phyloP scores from a whole-genome alignment of 2,797 vertebrate genomes.

The Xiphophorus birchmanni region DNA sequence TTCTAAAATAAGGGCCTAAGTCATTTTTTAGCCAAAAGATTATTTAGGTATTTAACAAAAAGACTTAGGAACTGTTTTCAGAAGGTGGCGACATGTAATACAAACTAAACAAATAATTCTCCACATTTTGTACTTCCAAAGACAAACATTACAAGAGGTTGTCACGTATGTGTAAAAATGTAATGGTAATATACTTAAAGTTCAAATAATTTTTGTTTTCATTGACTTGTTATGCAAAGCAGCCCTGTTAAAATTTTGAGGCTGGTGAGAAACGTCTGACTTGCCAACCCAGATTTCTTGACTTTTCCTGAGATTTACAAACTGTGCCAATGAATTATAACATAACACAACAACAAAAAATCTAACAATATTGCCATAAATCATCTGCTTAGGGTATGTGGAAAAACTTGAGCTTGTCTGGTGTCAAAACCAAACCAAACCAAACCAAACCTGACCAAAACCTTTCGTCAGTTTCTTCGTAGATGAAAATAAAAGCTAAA shows the following conservation, averaged over 20 bases:
- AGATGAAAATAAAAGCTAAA: neutral
- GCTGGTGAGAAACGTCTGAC: neutral
- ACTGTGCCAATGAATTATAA: neutral
- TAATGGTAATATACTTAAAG: neutral
- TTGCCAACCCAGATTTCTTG: neutral
- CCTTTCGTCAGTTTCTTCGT: too few relatives aligned
- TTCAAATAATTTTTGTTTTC: too few relatives aligned
- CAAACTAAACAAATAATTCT: neutral
- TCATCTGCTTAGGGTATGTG: neutral
- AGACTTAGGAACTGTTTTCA: too few relatives aligned
- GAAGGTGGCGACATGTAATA: too few relatives aligned
- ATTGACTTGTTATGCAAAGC: neutral
- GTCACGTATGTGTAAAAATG: neutral
- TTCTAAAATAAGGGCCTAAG: too few relatives aligned
- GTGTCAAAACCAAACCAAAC: neutral
- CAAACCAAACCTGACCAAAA: neutral
- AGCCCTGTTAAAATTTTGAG: neutral
- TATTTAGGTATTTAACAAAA: too few relatives aligned
- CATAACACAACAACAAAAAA: neutral
- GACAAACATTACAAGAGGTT: too few relatives aligned
- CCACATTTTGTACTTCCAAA: neutral
- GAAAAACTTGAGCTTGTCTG: neutral
- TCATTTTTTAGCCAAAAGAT: too few relatives aligned
- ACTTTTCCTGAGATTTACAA: neutral
- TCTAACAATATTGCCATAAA: neutral